Percentiles rank a stretch among this genome's conserved stretches.
phyloP scores from a whole-genome alignment of 2,888 invertebrate genomes.

The Tachina grossa region DNA sequence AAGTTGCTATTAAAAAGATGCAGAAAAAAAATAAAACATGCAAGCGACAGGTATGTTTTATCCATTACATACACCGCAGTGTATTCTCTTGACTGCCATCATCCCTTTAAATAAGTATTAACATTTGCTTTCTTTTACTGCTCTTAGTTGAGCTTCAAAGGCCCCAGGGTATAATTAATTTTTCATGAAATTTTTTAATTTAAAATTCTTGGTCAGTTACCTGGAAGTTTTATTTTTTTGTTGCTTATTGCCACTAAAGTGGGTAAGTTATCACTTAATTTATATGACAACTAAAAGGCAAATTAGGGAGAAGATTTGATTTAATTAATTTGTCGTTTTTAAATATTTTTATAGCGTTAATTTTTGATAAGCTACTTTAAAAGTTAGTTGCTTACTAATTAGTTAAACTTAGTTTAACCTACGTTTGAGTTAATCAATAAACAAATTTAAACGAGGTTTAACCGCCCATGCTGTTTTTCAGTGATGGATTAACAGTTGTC shows the following conservation, averaged over 20 bases:
- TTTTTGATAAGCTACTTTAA: not conserved
- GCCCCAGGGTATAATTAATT: conserved; percentile 82
- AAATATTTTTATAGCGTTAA: not conserved
- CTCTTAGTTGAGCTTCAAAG: conserved; percentile 51
- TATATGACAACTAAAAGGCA: conserved; percentile 51
- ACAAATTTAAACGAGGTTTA: no score
- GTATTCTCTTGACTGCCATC: conserved; percentile 23
- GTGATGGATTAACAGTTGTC: no score
- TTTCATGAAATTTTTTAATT: conserved; percentile 77
- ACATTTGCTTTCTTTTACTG: not conserved
- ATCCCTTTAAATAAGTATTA: conserved; percentile 30
- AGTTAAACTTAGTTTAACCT: no score
- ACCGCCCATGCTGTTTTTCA: no score
- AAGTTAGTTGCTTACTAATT: no score
- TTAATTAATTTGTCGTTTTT: not conserved
- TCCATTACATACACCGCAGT: not conserved
- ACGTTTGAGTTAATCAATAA: no score
- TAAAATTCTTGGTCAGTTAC: conserved; percentile 27
- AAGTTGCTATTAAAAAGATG: conserved; percentile 21
- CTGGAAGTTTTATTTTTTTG: conserved; percentile 1
- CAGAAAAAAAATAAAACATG: conserved; percentile 21
- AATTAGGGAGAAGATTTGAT: not conserved
- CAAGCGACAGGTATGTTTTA: conserved; percentile 55
- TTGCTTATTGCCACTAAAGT: conserved; percentile 22
- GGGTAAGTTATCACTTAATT: conserved; percentile 63